phyloP scores from a whole-genome alignment of 2,797 vertebrate species.

The Aldrovandia affinis region DNA sequence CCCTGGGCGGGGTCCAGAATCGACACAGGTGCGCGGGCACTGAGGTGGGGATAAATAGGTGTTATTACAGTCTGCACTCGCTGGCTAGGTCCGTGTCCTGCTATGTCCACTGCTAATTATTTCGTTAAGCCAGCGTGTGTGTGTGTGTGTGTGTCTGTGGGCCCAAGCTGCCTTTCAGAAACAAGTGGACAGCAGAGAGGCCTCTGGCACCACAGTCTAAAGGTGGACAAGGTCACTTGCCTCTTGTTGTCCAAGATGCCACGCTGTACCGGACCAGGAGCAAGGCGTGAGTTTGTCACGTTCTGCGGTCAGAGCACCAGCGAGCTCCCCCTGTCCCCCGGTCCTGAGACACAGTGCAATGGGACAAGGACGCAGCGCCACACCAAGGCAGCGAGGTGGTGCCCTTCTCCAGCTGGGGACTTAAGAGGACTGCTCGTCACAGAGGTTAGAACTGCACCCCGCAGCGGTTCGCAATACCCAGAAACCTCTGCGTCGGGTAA shows the following conservation, averaged over 20 bases:
- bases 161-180: background rate
- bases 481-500: background rate
- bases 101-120: conserved; percentile 13
- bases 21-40: conserved; percentile 7
- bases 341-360: background rate
- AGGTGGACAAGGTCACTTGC: background rate
- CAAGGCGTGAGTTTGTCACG: conserved; percentile 14
- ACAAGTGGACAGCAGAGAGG: background rate
- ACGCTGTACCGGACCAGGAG: background rate
- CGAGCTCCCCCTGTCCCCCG: background rate
- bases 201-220: background rate
- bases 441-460: conserved; percentile 55
- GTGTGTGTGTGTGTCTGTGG: conserved; percentile 5
- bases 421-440: conserved; percentile 51
- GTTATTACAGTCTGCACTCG: background rate
- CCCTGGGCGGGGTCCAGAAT: conserved; percentile 24
- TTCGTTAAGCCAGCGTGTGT: conserved; percentile 28
- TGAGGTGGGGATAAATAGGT: conserved; percentile 22
- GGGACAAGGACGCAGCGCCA: conserved; percentile 52
- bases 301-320: conserved; percentile 5
- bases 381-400: conserved; percentile 52
- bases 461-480: conserved; percentile 35
- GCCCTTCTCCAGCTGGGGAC: conserved; percentile 68
- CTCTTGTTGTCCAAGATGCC: background rate
- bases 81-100: background rate